Percentiles rank a stretch among this genome's conserved stretches.
phyloP scores from a whole-genome alignment of 2,888 invertebrate species.

The Acheta domesticus region DNA sequence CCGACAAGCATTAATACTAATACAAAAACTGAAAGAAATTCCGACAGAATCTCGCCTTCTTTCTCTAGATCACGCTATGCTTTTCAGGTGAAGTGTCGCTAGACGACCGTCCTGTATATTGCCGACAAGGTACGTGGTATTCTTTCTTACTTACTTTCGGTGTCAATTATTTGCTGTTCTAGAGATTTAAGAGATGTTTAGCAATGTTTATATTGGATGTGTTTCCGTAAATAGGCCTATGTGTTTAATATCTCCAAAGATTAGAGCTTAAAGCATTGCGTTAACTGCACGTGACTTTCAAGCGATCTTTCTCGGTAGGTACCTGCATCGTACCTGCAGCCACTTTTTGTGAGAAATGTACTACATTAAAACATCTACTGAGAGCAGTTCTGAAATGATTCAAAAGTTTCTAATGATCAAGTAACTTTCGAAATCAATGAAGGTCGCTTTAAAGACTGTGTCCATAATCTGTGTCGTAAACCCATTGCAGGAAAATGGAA shows the following conservation, averaged over 20 bases:
- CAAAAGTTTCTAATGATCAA: no score
- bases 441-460: neutral
- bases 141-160: neutral
- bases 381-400: no score
- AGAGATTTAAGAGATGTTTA: conserved; percentile 9
- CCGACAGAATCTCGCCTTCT: no score
- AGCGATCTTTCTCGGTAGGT: neutral
- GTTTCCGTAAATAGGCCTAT: conserved; percentile 18
- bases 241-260: conserved; percentile 18
- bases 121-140: neutral
- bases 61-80: no score
- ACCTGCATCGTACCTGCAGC: no score
- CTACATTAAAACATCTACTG: no score
- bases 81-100: no score
- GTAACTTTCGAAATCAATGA: neutral
- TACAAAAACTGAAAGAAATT: no score
- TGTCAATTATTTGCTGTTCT: conserved; percentile 18
- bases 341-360: no score
- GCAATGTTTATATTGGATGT: conserved; percentile 18
- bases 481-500: neutral
- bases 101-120: neutral
- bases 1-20: no score
- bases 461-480: neutral
- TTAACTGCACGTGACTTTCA: neutral
- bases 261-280: conserved; percentile 2